Evolutionary conservation across 2,888 invertebrate genomes (phyloP), one percentile per base, ranked within the genome.

Genomic region (Halocaridina rubra): DNA sequence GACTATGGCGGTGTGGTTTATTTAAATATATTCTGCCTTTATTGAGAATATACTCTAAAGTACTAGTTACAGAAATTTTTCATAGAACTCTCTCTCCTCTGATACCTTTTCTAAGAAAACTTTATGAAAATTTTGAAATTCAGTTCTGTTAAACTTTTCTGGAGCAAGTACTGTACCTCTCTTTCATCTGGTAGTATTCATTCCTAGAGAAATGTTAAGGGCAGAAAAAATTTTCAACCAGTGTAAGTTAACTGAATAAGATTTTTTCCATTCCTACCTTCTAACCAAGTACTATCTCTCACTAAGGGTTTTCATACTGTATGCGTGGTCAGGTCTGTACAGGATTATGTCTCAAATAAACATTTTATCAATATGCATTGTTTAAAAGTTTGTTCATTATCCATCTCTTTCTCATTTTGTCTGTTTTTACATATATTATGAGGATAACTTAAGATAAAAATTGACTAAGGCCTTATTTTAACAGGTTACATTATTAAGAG

Each of bases 341-440:
- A 80, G 80, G 79, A 84, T 84, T 84, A 84, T 78, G 79, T 84
- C 78, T 80, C 75, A 64, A 84, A 82, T 82, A 82, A 82, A 82
- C 82, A 82, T 82, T 82, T 82, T 82, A 82, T 82, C 82, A 82
- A 82, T 81, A 81, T 81, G 76, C 81, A 81, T 76, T 81, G 81
- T 81, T 81, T 81, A 77, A 77, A 81, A 46, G 75, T 75, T 75
- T 29, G 24, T 71, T 80, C n/a, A n/a, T n/a, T n/a, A n/a, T n/a
- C n/a, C n/a, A n/a, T n/a, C n/a, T n/a, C n/a, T n/a, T n/a, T n/a
- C n/a, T n/a, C n/a, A n/a, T n/a, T n/a, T n/a, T n/a, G n/a, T n/a
- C n/a, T n/a, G n/a, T n/a, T n/a, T n/a, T n/a, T n/a, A n/a, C n/a
- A n/a, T n/a, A n/a, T n/a, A n/a, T n/a, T n/a, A n/a, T n/a, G n/a